Conservation (phyloP, 2,113 vertebrate genomes). For the Melozone crissalis region DNA sequence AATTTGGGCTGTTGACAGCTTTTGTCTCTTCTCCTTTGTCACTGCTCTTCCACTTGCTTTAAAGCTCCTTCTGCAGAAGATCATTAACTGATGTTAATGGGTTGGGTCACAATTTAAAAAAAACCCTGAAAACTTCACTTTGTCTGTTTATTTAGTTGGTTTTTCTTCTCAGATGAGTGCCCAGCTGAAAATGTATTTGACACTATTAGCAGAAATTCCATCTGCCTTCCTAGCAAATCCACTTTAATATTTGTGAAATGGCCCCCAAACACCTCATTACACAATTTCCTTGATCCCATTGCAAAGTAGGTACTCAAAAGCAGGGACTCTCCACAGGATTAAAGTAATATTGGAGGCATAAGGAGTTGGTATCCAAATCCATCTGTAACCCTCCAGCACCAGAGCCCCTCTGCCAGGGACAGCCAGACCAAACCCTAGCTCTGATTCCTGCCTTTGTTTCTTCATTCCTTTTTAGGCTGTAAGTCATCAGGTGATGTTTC, state of each 20-base stretch:
- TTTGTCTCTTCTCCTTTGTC: slow-evolving; percentile 43
- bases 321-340: neutral
- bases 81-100: slow-evolving; percentile 79
- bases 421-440: neutral
- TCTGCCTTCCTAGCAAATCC: neutral
- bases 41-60: neutral
- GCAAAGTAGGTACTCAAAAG: neutral
- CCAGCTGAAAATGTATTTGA: slow-evolving; percentile 59
- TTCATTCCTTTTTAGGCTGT: neutral
- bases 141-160: neutral
- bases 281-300: slow-evolving; percentile 29
- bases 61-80: slow-evolving; percentile 69
- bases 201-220: slow-evolving; percentile 68
- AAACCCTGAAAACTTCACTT: slow-evolving; percentile 26
- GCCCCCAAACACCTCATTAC: slow-evolving; percentile 22
- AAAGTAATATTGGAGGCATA: neutral
- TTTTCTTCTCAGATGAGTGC: slow-evolving; percentile 35
- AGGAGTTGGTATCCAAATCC: neutral
- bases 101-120: slow-evolving; percentile 54
- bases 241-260: slow-evolving; percentile 47
- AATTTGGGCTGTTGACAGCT: slow-evolving; percentile 82
- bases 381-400: neutral
- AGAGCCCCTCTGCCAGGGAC: fast-evolving
- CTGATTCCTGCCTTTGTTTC: neutral
- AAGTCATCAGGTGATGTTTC: neutral